phyloP scores from a whole-genome alignment of 2,797 vertebrate species.

The Acanthurus tractus region DNA sequence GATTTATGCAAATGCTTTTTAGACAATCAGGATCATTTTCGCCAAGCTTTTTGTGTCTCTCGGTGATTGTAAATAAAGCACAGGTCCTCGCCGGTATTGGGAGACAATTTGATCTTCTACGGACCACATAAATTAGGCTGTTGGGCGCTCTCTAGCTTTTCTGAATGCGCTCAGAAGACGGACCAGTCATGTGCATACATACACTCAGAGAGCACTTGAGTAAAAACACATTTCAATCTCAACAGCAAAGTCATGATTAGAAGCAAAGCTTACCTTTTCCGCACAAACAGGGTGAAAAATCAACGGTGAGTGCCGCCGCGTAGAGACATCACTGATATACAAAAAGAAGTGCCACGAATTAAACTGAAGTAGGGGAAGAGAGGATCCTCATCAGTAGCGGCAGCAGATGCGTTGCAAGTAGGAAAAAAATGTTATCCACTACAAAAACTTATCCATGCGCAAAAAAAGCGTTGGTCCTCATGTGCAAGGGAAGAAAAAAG shows the following conservation, averaged over 20 bases:
- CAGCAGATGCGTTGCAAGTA: slow-evolving; percentile 63
- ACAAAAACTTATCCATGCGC: slow-evolving; percentile 85
- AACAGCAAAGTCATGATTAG: slow-evolving; percentile 19
- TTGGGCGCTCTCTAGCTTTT: slow-evolving; percentile 36
- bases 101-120: slow-evolving; percentile 47
- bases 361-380: slow-evolving; percentile 76
- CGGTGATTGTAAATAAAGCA: slow-evolving; percentile 20
- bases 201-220: slow-evolving; percentile 21
- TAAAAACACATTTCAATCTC: slow-evolving; percentile 23
- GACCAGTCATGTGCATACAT: slow-evolving; percentile 9
- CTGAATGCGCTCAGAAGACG: slow-evolving; percentile 41
- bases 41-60: not conserved
- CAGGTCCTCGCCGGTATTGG: slow-evolving; percentile 14
- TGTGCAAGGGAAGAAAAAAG: slow-evolving; percentile 54
- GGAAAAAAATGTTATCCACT: slow-evolving; percentile 78
- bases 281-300: slow-evolving; percentile 68
- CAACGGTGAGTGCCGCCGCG: slow-evolving; percentile 83
- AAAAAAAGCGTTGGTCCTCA: slow-evolving; percentile 80
- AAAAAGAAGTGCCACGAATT: slow-evolving; percentile 82
- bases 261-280: slow-evolving; percentile 81
- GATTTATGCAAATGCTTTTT: slow-evolving; percentile 31
- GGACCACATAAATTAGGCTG: slow-evolving; percentile 47
- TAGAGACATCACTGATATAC: slow-evolving; percentile 84
- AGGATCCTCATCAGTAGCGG: slow-evolving; percentile 77
- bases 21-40: slow-evolving; percentile 5